Evolutionary conservation across 2,797 vertebrate genomes (phyloP).

Genomic region (Peromyscus nudipes): DNA sequence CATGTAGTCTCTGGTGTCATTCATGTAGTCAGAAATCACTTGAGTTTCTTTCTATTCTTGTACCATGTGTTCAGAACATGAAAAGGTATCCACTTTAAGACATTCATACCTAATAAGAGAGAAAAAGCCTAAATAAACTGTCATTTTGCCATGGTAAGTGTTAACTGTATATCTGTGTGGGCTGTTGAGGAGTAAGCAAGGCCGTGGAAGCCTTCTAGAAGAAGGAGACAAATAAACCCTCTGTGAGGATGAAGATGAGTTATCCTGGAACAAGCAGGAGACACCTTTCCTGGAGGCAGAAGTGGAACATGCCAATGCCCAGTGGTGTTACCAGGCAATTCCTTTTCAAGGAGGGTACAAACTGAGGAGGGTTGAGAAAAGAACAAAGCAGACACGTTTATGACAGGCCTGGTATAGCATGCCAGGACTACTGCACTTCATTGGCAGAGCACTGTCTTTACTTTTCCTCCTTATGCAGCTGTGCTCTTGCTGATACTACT

Average conservation of each 20-base stretch:
- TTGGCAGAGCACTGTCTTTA: background rate
- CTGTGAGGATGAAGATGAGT: background rate
- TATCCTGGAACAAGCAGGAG: background rate
- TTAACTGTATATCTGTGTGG: background rate
- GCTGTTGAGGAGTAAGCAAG: background rate
- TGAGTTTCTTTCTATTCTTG: conserved; percentile 1
- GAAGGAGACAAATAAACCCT: background rate
- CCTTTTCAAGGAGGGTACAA: background rate
- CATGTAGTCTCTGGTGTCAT: background rate
- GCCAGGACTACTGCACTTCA: background rate
- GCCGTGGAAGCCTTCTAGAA: background rate
- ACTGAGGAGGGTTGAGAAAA: background rate
- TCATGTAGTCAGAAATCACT: background rate
- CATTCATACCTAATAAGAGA: background rate
- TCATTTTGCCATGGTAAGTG: background rate
- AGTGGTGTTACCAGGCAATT: background rate
- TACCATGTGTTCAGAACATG: background rate
- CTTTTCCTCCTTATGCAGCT: background rate
- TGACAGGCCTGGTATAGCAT: background rate
- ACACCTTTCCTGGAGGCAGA: background rate
- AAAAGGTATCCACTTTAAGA: background rate
- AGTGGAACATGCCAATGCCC: background rate
- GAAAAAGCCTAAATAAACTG: background rate
- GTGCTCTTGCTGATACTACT: background rate
- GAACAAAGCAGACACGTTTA: background rate